Conservation (phyloP, 2,113 vertebrate genomes). For the Lucifuga dentata region DNA sequence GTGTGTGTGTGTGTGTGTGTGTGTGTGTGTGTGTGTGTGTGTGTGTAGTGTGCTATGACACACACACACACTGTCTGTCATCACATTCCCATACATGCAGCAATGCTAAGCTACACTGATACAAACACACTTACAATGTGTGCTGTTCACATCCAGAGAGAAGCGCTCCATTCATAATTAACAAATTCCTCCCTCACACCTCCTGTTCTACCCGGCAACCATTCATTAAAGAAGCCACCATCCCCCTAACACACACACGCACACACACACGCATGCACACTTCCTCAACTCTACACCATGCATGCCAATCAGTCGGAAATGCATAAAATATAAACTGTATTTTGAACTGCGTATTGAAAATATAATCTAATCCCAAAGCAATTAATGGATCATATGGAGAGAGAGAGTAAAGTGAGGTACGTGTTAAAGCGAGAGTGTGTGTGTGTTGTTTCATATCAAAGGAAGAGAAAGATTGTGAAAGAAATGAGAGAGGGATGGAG, state of each 20-base stretch:
- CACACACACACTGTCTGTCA: conserved; percentile 24
- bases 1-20: not conserved
- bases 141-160: conserved; percentile 60
- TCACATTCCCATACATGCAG: conserved; percentile 5
- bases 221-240: conserved; percentile 75
- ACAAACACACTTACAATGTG: not conserved
- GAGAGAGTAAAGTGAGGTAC: conserved; percentile 4
- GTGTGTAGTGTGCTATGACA: too few relatives aligned
- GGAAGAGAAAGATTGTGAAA: conserved; percentile 34
- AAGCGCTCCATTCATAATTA: conserved; percentile 84
- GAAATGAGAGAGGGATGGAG: conserved; percentile 44
- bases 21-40: not conserved
- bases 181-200: conserved; percentile 82
- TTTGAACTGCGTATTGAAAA: not conserved
- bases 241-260: conserved; percentile 36
- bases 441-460: conserved; percentile 18
- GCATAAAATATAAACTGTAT: conserved; percentile 14
- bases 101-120: too few relatives aligned
- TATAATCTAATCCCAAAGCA: conserved; percentile 38
- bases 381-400: not conserved
- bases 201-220: conserved; percentile 84
- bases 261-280: conserved; percentile 17
- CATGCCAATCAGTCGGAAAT: conserved; percentile 31
- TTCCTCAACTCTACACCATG: conserved; percentile 29
- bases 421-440: conserved; percentile 1